These are phyloP conservation scores for Oncorhynchus mykiss DNA, from an alignment of 2,113 vertebrate genomes.

Conservation along the genomic window DNA sequence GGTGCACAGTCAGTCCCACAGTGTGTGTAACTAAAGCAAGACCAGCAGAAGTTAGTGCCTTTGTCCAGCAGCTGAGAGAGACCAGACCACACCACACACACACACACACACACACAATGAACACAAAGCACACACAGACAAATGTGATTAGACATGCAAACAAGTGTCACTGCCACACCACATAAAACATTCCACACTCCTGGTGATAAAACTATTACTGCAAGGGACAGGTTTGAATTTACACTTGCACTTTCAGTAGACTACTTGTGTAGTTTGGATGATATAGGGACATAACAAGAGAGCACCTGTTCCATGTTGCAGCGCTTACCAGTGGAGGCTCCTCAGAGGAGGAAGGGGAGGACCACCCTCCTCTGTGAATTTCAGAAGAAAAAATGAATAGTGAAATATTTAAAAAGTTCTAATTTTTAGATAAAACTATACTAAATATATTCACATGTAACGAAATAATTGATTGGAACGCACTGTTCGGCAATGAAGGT, in stretches of 20 bases:
- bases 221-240: background rate
- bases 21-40: background rate
- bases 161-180: background rate
- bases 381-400: too few relatives aligned
- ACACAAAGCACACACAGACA: constrained; percentile 11
- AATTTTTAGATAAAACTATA: too few relatives aligned
- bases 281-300: background rate
- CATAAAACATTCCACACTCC: background rate
- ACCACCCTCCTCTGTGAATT: too few relatives aligned
- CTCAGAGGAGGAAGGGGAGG: too few relatives aligned
- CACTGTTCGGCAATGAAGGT: too few relatives aligned
- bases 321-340: too few relatives aligned
- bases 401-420: too few relatives aligned
- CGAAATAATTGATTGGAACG: too few relatives aligned
- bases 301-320: too few relatives aligned
- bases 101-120: constrained; percentile 2
- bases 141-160: background rate
- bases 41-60: constrained; percentile 19
- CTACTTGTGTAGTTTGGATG: background rate
- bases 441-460: too few relatives aligned
- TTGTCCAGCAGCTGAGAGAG: constrained; percentile 10
- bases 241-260: background rate
- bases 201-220: background rate
- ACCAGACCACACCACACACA: background rate
- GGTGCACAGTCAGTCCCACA: constrained; percentile 9